phyloP scores from a whole-genome alignment of 2,888 invertebrate genomes.

The Yponomeuta malinellus region DNA sequence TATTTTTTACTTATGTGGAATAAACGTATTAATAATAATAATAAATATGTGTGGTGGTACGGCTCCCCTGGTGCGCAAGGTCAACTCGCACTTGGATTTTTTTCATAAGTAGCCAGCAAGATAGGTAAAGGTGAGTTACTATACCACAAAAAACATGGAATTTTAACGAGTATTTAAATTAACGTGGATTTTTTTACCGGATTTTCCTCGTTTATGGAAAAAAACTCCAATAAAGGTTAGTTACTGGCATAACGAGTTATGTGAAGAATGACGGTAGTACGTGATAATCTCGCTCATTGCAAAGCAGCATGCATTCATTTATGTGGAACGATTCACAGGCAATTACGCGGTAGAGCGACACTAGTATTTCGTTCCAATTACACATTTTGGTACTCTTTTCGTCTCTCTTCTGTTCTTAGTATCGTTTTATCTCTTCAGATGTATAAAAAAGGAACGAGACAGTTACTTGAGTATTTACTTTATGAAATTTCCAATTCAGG shows the following conservation, averaged over 20 bases:
- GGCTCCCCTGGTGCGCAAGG: no score
- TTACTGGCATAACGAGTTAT: constrained; percentile 1
- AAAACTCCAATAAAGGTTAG: background rate
- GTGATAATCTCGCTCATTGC: background rate
- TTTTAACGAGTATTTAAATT: no score
- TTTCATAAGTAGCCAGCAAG: background rate
- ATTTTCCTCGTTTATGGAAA: background rate
- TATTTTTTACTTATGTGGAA: no score
- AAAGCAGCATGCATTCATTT: background rate
- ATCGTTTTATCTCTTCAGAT: no score
- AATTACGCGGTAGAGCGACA: background rate
- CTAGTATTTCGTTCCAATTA: background rate
- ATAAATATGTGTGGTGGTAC: no score
- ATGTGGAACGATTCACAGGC: background rate
- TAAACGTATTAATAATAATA: no score
- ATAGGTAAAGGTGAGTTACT: background rate
- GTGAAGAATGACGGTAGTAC: constrained; percentile 2
- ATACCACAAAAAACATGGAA: background rate
- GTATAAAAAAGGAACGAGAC: no score
- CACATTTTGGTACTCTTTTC: background rate
- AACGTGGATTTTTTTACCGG: background rate
- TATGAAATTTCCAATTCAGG: no score
- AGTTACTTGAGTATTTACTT: no score
- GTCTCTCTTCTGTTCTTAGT: background rate
- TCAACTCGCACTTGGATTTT: no score